Evolutionary conservation across 2,888 invertebrate species (phyloP), one percentile per base, ranked within the genome.

Genomic region (Nipponacmea schrenckii): DNA sequence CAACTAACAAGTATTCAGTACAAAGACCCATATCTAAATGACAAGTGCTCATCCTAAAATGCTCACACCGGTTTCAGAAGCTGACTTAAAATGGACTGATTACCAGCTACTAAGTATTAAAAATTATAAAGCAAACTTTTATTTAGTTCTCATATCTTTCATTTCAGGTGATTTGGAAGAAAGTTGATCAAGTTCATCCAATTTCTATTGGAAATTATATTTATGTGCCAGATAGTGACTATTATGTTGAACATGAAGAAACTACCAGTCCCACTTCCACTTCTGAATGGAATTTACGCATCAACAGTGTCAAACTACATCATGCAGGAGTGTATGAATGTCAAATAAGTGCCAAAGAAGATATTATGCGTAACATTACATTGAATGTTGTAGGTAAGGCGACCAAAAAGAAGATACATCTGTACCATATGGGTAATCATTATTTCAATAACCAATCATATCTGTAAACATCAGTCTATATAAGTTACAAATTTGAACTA

Each of bases 261-360:
- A 50, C 48, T 17, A 66, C 70, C 50, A 56, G 10, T 10, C 56
- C 56, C 24, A 62, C 63, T 20, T 68, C 63, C 45, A 68, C 50
- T 46, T 67, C 71, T 24, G 79, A 81, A 63, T 81, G 81, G 81
- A 79, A 83, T 68, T 79, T 83, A 17, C 74, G 79, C 31, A 83
- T 84, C 56, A 76, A 74, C n/a, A 77, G 80, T 62, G 83, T 82
- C 0, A 78, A 81, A 68, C 67, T 77, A 24, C 62, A 74, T 27
- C 81, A 84, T 72, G 80, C 80, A 0, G 84, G 84, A 7, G 76
- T 77, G 5, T 84, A 83, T 65, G 83, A 83, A 65, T 84, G 84
- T 64, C 82, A 83, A 75, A 77, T 84, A 67, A 80, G 81, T 72
- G 80, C 82, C 5, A 83, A 82, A 63, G 81, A 82, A 66, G 79